These are phyloP conservation scores for Cerceris rybyensis DNA, from an alignment of 2,888 invertebrate species.

Conservation along the genomic window DNA sequence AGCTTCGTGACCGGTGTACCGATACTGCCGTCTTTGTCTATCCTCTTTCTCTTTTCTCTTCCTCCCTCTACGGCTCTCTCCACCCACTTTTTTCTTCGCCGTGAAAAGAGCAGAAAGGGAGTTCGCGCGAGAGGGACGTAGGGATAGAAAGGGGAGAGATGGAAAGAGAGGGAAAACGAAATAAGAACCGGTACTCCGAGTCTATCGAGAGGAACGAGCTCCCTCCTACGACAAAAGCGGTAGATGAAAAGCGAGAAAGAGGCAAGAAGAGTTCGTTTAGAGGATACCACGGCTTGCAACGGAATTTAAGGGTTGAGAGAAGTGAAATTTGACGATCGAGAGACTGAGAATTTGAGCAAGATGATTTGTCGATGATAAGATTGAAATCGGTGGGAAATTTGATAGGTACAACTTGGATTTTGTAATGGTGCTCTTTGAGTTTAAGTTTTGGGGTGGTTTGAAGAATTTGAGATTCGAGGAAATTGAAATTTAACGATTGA, in stretches of 20 bases:
- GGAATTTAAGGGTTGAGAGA: no score
- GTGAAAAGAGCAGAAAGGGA: conserved; percentile 12
- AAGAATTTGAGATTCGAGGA: no score
- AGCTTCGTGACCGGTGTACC: conserved; percentile 74
- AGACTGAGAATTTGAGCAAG: no score
- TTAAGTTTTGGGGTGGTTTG: no score
- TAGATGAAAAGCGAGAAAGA: background rate
- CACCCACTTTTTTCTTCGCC: conserved; percentile 27
- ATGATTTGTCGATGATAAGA: no score
- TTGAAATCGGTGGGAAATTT: no score
- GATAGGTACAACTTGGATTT: no score
- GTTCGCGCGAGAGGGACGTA: conserved; percentile 32
- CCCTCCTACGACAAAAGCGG: conserved; percentile 4
- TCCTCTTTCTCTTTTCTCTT: conserved; percentile 13
- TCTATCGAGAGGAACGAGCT: conserved; percentile 48
- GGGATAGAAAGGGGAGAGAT: conserved; percentile 41
- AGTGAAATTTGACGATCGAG: no score
- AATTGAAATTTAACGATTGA: no score
- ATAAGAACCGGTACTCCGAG: conserved; percentile 67
- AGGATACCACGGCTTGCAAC: background rate
- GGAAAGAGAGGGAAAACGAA: conserved; percentile 39
- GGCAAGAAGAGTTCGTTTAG: background rate
- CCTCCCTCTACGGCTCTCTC: conserved; percentile 15
- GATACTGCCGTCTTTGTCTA: conserved; percentile 54
- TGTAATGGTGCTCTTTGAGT: no score